Conservation (phyloP, 2,113 vertebrate genomes). For the Aix galericulata region DNA sequence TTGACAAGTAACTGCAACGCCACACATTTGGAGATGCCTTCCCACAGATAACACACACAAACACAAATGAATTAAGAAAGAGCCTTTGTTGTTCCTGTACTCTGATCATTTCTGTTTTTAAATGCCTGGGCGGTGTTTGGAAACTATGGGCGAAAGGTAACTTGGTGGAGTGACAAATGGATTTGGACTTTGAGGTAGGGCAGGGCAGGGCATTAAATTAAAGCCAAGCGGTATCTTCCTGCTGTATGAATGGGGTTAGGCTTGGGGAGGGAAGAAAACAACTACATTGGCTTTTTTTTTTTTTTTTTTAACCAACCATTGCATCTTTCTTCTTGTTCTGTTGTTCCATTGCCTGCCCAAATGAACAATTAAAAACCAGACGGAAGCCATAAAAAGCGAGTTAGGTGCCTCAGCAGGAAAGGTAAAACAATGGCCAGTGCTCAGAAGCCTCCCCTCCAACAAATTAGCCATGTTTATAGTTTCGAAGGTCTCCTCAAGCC, state of each 20-base stretch:
- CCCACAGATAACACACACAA: neutral
- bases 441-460: neutral
- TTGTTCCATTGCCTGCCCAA: neutral
- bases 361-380: neutral
- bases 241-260: neutral
- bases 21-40: neutral
- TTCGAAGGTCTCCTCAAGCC: neutral
- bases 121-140: slow-evolving; percentile 12
- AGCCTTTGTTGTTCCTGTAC: slow-evolving; percentile 14
- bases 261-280: slow-evolving; percentile 2
- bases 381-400: neutral
- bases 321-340: neutral
- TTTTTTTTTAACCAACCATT: neutral
- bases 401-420: neutral
- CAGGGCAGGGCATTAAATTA: slow-evolving; percentile 32
- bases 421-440: neutral
- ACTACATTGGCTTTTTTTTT: neutral
- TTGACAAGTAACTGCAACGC: neutral
- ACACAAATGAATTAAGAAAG: slow-evolving; percentile 25
- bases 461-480: neutral
- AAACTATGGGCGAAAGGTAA: slow-evolving; percentile 31
- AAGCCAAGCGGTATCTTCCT: neutral
- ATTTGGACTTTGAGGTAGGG: slow-evolving; percentile 37
- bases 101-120: slow-evolving; percentile 22
- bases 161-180: neutral